phyloP scores from a whole-genome alignment of 2,797 vertebrate genomes.

The Tragopan temminckii region DNA sequence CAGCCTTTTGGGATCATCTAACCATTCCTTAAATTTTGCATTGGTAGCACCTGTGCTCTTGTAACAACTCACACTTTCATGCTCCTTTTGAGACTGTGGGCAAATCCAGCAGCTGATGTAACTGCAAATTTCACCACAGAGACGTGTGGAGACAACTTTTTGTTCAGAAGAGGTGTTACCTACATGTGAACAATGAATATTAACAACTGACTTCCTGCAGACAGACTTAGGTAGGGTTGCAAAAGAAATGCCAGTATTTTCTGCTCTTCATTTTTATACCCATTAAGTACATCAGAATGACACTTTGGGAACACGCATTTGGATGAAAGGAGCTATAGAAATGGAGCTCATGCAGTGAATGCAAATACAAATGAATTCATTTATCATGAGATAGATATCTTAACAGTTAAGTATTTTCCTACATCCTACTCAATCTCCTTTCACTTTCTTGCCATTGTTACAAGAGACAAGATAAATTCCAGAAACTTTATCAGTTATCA shows the following conservation, averaged over 20 bases:
- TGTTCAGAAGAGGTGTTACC: neutral
- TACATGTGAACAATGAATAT: neutral
- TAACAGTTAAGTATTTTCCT: constrained; percentile 18
- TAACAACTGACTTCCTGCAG: neutral
- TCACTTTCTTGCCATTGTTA: constrained; percentile 37
- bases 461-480: constrained; percentile 16
- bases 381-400: neutral
- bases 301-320: neutral
- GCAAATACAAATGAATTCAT: constrained; percentile 28
- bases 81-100: constrained; percentile 1
- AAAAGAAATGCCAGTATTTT: constrained; percentile 5
- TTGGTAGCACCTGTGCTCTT: constrained; percentile 43
- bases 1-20: constrained; percentile 37
- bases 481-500: constrained; percentile 17
- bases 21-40: constrained; percentile 67
- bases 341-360: neutral
- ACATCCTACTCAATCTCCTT: neutral
- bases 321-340: constrained; percentile 18
- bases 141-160: neutral
- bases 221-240: neutral
- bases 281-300: neutral
- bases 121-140: neutral
- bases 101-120: neutral
- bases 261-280: neutral
- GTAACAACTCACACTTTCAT: neutral